phyloP scores from a whole-genome alignment of 2,797 vertebrate genomes.

The Helarctos malayanus region DNA sequence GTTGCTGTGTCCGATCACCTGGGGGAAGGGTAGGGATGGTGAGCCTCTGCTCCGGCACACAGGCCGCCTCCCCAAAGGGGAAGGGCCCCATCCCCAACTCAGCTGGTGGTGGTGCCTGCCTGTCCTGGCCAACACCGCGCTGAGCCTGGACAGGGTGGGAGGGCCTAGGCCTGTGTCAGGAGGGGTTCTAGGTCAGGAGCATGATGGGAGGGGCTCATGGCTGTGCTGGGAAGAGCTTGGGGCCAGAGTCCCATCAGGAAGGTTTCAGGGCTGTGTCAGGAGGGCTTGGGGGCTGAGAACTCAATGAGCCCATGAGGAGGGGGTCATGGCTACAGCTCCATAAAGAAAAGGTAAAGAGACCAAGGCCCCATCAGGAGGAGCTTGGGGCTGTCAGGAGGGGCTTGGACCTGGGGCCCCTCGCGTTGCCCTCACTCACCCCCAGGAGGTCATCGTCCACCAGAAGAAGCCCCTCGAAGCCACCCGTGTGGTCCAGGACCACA shows the following conservation, averaged over 20 bases:
- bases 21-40: conserved; percentile 57
- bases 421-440: conserved; percentile 92
- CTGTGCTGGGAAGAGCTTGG: background rate
- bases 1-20: conserved; percentile 99
- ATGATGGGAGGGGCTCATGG: background rate
- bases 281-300: background rate
- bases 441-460: conserved; percentile 98
- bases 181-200: background rate
- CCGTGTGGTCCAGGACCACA: conserved; percentile 97
- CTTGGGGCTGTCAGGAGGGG: background rate
- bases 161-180: background rate
- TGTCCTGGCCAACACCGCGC: background rate
- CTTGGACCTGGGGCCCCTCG: background rate
- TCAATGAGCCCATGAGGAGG: background rate
- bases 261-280: background rate
- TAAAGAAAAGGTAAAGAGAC: background rate
- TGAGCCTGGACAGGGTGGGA: background rate
- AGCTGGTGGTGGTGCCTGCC: background rate
- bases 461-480: conserved; percentile 98
- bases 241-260: background rate
- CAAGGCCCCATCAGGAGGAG: background rate
- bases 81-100: background rate
- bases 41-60: background rate
- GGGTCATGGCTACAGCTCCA: background rate
- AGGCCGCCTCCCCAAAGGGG: background rate